phyloP scores from a whole-genome alignment of 2,113 vertebrate genomes.

The Lutjanus erythropterus region DNA sequence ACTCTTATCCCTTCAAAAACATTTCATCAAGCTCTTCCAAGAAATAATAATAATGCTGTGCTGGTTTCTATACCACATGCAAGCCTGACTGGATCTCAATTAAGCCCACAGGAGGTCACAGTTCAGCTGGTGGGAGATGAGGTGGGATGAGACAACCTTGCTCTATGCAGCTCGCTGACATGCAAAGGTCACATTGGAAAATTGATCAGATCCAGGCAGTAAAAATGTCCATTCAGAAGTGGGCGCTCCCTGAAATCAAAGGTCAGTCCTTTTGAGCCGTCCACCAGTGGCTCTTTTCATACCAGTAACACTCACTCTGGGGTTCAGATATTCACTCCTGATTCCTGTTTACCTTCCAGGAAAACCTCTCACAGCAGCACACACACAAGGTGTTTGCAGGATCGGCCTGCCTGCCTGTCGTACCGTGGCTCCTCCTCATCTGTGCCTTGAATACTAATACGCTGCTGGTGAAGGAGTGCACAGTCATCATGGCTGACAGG shows the following conservation, averaged over 20 bases:
- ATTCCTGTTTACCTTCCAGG: constrained; percentile 10
- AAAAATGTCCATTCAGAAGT: background rate
- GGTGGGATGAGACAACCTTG: background rate
- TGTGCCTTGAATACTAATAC: constrained; percentile 62
- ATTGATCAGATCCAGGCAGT: constrained; percentile 31
- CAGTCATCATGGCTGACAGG: constrained; percentile 62
- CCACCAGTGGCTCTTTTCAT: constrained; percentile 1
- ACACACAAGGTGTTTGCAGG: constrained; percentile 3
- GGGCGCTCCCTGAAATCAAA: background rate
- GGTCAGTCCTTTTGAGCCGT: constrained; percentile 18
- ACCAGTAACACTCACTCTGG: background rate
- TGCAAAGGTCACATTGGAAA: constrained; percentile 54
- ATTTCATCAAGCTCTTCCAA: background rate
- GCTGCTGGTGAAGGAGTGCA: constrained; percentile 40
- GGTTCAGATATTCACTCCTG: background rate
- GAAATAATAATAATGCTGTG: background rate
- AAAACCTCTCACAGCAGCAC: constrained; percentile 22
- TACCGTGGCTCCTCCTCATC: constrained; percentile 5
- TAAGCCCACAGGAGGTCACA: constrained; percentile 18
- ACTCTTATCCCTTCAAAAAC: background rate
- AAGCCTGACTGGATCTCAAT: background rate
- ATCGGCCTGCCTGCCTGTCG: background rate
- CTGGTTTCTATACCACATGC: background rate
- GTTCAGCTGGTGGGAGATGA: constrained; percentile 20
- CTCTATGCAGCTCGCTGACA: background rate